Percentiles rank a stretch among this genome's conserved stretches.
These are phyloP conservation scores for Leptarthrus brevirostris DNA, from an alignment of 2,888 invertebrate species.

Conservation along the genomic window DNA sequence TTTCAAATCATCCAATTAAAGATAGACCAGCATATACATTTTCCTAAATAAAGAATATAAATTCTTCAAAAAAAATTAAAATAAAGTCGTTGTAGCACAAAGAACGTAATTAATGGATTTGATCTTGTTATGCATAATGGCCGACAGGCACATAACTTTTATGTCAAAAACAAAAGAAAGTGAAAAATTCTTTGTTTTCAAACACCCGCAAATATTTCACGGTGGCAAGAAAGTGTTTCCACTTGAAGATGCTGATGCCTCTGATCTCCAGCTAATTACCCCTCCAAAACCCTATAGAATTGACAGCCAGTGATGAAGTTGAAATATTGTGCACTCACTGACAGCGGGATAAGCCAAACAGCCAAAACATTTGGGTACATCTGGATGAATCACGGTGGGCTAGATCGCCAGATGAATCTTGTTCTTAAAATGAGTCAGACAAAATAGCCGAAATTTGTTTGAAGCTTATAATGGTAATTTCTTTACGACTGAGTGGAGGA, in stretches of 20 bases:
- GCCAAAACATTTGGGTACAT: background rate
- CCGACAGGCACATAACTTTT: background rate
- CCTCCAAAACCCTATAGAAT: background rate
- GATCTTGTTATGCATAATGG: background rate
- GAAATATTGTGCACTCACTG: background rate
- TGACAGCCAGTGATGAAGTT: background rate
- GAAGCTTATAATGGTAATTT: too few relatives aligned
- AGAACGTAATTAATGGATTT: background rate
- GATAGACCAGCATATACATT: background rate
- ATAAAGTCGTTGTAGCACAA: background rate
- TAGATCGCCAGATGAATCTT: too few relatives aligned
- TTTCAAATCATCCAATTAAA: background rate
- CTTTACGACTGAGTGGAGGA: too few relatives aligned
- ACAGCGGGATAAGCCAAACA: background rate
- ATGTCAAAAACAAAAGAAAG: background rate
- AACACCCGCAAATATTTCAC: conserved; percentile 3
- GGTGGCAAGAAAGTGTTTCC: background rate
- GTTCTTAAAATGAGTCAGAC: too few relatives aligned
- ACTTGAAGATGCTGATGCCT: background rate
- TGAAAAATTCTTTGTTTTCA: background rate
- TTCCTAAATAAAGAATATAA: background rate
- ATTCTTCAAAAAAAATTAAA: background rate
- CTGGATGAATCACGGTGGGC: background rate
- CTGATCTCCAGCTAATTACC: conserved; percentile 1
- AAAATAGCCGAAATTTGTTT: too few relatives aligned